Base-by-base conservation (phyloP, 1,140 invertebrate genomes). In the Eubasilissa regina region DNA sequence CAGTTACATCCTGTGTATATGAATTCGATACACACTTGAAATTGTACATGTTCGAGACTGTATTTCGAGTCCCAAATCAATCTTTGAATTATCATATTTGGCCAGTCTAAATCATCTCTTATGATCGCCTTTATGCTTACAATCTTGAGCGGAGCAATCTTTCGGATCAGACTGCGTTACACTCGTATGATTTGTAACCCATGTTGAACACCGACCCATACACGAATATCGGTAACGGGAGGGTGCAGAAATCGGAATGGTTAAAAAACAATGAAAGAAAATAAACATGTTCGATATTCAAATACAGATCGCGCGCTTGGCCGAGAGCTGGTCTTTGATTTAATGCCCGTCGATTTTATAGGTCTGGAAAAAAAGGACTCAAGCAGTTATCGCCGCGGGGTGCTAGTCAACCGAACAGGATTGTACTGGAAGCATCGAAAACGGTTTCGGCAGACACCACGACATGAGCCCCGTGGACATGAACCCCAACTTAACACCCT, bases 281-380 rank as follows among this genome's bases (percentile, higher is more conserved):
- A 62, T 21, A 35, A 62, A 62, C 58, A 25, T 62, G 58, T 62
- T 62, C 13, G 58, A 25, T 62, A 62, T 62, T 62, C 58, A 62
- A 62, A 62, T 62, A 62, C 58, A 13, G 58, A 62, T 68, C 64
- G 64, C 15, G 64, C 35, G 60, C 35, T 21, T 25, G 35, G n/a
- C 17, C 64, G 44, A 11, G 12, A 11, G 35, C 64, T n/a, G 43
- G n/a, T 15, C n/a, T 15, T 45, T 68, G 64, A 68, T 68, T 44
- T 44, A 68, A 15, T 9, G 43, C 64, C 64, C 44, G 64, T 68
- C 64, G 64, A 4, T 35, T 68, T 68, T 68, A 68, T 68, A 62
- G 58, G 58, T 62, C 58, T 62, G 58, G 58, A 62, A 62, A 62
- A n/a, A 51, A 62, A 62, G 58, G 25, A 62, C 12, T 62, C 58